Percentiles rank a stretch among this genome's conserved stretches.
Conservation (phyloP, 2,113 vertebrate species). For the Mus pahari region DNA sequence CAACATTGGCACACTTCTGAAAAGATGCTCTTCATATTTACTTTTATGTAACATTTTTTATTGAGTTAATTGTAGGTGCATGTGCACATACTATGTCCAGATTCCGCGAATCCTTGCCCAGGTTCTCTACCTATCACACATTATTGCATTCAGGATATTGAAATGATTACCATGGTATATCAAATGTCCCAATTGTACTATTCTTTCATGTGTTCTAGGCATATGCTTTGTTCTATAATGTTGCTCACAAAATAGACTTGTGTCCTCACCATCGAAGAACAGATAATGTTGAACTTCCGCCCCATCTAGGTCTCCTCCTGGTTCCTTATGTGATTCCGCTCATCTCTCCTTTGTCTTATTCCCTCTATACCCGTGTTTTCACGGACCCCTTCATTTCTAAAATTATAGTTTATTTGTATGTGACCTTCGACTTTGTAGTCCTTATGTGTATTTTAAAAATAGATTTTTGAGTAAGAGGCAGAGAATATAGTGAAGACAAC, state of each 20-base stretch:
- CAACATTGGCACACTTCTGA: background rate
- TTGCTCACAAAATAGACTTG: background rate
- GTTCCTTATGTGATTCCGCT: background rate
- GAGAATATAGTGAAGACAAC: background rate
- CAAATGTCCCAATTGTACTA: background rate
- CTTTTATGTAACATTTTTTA: background rate
- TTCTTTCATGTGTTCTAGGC: background rate
- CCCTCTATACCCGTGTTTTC: background rate
- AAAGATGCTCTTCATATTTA: background rate
- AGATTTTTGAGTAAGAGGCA: background rate
- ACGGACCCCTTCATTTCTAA: background rate
- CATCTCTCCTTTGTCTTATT: accelerated
- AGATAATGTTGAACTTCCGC: background rate
- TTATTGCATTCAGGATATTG: background rate
- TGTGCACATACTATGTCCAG: background rate
- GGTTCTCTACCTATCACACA: background rate
- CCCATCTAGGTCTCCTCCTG: background rate
- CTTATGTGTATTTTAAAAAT: background rate
- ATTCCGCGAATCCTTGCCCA: background rate
- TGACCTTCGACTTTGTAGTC: background rate
- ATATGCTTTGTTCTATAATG: background rate
- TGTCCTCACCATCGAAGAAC: background rate
- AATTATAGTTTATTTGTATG: background rate
- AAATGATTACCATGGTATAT: background rate
- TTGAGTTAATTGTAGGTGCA: background rate